Evolutionary conservation across 2,113 vertebrate genomes (phyloP).

Genomic region (Columbina picui): DNA sequence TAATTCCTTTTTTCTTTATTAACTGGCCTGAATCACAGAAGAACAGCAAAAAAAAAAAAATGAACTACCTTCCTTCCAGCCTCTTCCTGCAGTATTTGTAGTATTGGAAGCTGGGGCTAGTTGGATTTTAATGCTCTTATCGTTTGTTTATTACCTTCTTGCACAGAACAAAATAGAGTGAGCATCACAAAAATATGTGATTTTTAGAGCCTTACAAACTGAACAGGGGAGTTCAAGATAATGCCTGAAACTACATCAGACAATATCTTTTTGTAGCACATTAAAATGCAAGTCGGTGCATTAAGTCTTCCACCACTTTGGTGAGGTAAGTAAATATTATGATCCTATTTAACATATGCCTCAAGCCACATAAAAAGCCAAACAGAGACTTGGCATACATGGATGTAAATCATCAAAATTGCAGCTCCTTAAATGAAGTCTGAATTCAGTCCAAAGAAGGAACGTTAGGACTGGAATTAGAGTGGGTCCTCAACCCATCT

Average conservation of each 20-base stretch:
- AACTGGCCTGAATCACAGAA: background rate
- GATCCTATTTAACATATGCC: slow-evolving; percentile 56
- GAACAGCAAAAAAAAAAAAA: background rate
- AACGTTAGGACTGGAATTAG: background rate
- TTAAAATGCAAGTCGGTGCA: slow-evolving; percentile 13
- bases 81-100: background rate
- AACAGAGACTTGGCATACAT: background rate
- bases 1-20: slow-evolving; percentile 9
- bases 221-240: fast-evolving
- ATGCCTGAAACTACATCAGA: background rate
- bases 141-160: background rate
- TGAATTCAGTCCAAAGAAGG: background rate
- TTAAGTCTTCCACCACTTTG: slow-evolving; percentile 8
- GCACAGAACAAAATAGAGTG: background rate
- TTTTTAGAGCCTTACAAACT: slow-evolving; percentile 12
- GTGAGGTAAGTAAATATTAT: slow-evolving; percentile 59
- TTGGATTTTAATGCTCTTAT: background rate
- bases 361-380: slow-evolving; percentile 27
- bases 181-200: background rate
- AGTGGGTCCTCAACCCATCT: background rate
- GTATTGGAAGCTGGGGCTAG: background rate
- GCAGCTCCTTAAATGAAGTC: slow-evolving; percentile 14
- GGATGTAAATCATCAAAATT: slow-evolving; percentile 43
- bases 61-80: background rate
- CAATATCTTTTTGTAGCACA: background rate